phyloP scores from a whole-genome alignment of 2,888 invertebrate species.

The Cistogaster globosa region DNA sequence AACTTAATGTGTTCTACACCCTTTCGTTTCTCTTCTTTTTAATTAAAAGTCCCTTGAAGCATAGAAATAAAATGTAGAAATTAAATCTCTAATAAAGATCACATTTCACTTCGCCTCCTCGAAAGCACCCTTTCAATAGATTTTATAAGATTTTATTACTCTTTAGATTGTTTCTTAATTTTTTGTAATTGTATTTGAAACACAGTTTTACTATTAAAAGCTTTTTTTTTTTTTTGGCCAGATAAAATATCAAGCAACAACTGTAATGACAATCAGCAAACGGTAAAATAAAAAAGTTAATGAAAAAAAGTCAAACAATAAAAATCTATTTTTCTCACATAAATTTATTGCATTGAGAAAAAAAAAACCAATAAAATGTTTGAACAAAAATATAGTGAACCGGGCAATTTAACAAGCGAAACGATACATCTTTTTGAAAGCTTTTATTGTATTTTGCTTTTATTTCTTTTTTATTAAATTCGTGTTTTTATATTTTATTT shows the following conservation, averaged over 20 bases:
- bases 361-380: slow-evolving; percentile 67
- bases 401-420: slow-evolving; percentile 70
- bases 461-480: slow-evolving; percentile 8
- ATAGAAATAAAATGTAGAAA: slow-evolving; percentile 37
- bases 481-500: slow-evolving; percentile 2
- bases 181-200: slow-evolving; percentile 8
- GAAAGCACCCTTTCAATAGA: slow-evolving; percentile 39
- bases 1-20: too few relatives aligned
- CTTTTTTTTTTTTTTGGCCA: slow-evolving; percentile 42
- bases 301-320: slow-evolving; percentile 37
- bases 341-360: slow-evolving; percentile 65
- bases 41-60: slow-evolving; percentile 33
- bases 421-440: slow-evolving; percentile 66
- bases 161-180: slow-evolving; percentile 38
- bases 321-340: slow-evolving; percentile 68
- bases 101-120: background rate
- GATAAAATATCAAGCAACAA: slow-evolving; percentile 48
- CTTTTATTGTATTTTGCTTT: slow-evolving; percentile 58
- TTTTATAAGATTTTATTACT: slow-evolving; percentile 60
- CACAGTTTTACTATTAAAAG: background rate
- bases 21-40: background rate
- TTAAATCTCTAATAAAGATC: slow-evolving; percentile 45
- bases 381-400: slow-evolving; percentile 66
- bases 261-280: slow-evolving; percentile 43
- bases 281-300: background rate